Evolutionary conservation across 1,140 invertebrate species (phyloP), one percentile per base, ranked within the genome.

Genomic region (Heliconius melpomene): DNA sequence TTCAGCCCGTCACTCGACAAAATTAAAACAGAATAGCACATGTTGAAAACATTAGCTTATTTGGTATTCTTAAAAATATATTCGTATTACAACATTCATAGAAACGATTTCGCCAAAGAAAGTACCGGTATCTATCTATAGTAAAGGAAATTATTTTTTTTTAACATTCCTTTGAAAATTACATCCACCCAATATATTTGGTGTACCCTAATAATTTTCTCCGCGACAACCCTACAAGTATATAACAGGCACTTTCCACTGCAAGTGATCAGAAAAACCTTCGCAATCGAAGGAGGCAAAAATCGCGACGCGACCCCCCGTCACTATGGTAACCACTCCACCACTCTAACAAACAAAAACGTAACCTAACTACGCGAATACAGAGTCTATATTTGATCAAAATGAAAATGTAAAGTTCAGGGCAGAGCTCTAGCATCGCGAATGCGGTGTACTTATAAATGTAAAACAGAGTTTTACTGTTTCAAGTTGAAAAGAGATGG

Each of bases 361-460:
- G 54, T 77, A 87, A 85, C 85, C 77, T 88, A 89, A 73, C 0
- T 18, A 23, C 13, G 66, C 11, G 13, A 16, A 40, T 60, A 81
- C 86, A 90, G 46, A 85, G 84, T 84, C 77, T 32, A 82, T 60
- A 83, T 85, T 89, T 50, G 26, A 66, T 50, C 38, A 50, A n/a
- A 26, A 20, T 5, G 8, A 72, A 54, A 11, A 54, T 72, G 52
- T 32, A 52, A 20, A 77, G 52, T 75, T 20, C 60, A 66, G 60
- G 26, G 60, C 60, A 66, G 60, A 66, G 60, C 70, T 52, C 60
- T 75, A 71, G 57, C 75, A 36, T 81, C 80, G 85, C 87, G 87
- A 89, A 88, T 88, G 85, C 80, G 88, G 87, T 91, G 91, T 91
- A 92, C 86, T 90, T 91, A 91, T 92, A 92, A 92, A 92, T 93